Percentiles rank a stretch among this genome's conserved stretches.
phyloP scores from a whole-genome alignment of 2,888 invertebrate species.

The Chrysotoxum bicinctum region DNA sequence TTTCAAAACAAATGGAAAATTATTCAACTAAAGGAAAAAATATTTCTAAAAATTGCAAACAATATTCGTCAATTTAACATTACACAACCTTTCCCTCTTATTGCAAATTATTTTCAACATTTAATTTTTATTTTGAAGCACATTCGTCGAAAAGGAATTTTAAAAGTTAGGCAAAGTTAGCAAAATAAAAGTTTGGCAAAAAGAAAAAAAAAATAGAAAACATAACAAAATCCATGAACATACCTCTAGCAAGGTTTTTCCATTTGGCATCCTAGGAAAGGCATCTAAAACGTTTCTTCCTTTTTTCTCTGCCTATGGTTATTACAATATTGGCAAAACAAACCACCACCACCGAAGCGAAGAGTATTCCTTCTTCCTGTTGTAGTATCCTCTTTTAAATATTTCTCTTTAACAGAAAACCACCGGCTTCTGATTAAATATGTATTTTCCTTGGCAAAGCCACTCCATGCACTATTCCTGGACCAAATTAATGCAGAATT shows the following conservation, averaged over 20 bases:
- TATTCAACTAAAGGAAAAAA: background rate
- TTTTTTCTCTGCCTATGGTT: background rate
- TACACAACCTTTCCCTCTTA: background rate
- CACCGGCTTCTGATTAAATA: background rate
- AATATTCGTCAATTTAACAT: background rate
- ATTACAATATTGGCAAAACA: background rate
- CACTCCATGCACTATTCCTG: background rate
- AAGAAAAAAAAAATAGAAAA: conserved; percentile 8
- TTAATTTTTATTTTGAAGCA: background rate
- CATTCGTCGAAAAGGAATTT: background rate
- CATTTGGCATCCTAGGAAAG: conserved; percentile 65
- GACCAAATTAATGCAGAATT: conserved; percentile 40
- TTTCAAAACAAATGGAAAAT: background rate
- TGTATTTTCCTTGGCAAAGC: background rate
- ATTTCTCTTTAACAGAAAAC: background rate
- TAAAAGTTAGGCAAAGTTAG: background rate
- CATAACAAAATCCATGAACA: background rate
- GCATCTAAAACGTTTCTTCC: conserved; percentile 45
- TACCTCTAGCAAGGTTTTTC: conserved; percentile 59
- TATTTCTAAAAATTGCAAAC: background rate
- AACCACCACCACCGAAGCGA: background rate
- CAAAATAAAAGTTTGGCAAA: background rate
- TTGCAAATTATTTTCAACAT: background rate
- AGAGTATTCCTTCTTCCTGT: background rate
- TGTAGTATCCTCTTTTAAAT: background rate